Conservation (phyloP, 2,113 vertebrate genomes). For the Cyphomyrus discorhynchus region DNA sequence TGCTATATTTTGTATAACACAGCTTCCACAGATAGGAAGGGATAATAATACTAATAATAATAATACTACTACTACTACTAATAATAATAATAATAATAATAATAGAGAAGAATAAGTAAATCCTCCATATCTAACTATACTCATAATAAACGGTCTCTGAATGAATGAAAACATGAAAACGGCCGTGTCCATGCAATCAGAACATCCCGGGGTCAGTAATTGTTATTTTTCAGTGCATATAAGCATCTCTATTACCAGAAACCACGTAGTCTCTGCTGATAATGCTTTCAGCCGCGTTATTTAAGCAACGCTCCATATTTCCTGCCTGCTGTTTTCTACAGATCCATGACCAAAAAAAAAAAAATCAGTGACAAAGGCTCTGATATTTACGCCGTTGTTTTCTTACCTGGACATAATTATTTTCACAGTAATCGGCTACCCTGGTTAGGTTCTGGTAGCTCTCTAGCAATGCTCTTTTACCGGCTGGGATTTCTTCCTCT, state of each 20-base stretch:
- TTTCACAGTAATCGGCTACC: constrained; percentile 97
- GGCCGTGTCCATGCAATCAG: not conserved
- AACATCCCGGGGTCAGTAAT: not conserved
- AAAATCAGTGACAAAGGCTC: not conserved
- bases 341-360: not conserved
- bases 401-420: constrained; percentile 95
- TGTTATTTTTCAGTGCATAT: not conserved
- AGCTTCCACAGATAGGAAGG: not conserved
- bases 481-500: constrained; percentile 98
- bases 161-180: constrained; percentile 4
- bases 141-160: not conserved
- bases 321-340: not conserved
- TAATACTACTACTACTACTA: no score
- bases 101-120: not conserved
- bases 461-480: constrained; percentile 89
- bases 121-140: not conserved
- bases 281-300: not conserved
- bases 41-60: not conserved
- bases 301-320: constrained; percentile 6
- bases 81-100: not conserved
- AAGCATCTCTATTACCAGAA: not conserved
- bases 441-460: constrained; percentile 96
- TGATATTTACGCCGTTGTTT: constrained; percentile 7
- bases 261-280: not conserved
- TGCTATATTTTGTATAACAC: not conserved